Conservation (phyloP, 2,797 vertebrate species). For the Alouatta caraya region DNA sequence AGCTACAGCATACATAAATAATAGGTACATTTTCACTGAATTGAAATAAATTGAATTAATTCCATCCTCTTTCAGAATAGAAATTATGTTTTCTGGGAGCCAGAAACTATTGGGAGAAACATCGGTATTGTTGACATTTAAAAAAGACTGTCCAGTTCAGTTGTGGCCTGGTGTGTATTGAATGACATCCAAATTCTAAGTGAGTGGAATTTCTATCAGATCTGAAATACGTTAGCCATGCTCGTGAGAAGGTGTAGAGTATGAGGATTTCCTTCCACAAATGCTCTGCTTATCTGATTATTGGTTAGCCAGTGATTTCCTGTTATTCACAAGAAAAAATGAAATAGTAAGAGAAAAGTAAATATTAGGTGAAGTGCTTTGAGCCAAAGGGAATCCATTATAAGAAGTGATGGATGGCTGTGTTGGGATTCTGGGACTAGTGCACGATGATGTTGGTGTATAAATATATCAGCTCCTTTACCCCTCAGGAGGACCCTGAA, state of each 20-base stretch:
- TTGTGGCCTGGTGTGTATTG: not conserved
- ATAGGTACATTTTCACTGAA: not conserved
- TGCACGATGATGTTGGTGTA: not conserved
- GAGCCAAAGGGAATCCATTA: not conserved
- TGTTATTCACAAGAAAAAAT: not conserved
- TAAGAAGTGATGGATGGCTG: not conserved
- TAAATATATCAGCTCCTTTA: not conserved
- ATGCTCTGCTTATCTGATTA: not conserved
- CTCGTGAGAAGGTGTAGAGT: not conserved
- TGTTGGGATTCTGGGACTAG: not conserved
- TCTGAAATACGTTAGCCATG: not conserved
- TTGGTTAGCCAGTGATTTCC: not conserved
- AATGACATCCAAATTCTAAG: not conserved
- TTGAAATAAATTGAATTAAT: not conserved
- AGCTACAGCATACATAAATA: not conserved
- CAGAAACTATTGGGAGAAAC: not conserved
- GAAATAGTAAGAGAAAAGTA: not conserved
- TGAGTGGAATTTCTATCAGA: not conserved
- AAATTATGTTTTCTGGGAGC: not conserved
- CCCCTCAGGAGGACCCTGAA: rapidly evolving
- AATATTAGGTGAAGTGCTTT: not conserved
- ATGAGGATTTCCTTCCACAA: not conserved
- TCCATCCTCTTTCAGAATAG: not conserved
- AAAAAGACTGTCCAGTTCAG: not conserved
- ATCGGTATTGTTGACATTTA: not conserved